Evolutionary conservation across 2,113 vertebrate genomes (phyloP).

Genomic region (Mandrillus leucophaeus): DNA sequence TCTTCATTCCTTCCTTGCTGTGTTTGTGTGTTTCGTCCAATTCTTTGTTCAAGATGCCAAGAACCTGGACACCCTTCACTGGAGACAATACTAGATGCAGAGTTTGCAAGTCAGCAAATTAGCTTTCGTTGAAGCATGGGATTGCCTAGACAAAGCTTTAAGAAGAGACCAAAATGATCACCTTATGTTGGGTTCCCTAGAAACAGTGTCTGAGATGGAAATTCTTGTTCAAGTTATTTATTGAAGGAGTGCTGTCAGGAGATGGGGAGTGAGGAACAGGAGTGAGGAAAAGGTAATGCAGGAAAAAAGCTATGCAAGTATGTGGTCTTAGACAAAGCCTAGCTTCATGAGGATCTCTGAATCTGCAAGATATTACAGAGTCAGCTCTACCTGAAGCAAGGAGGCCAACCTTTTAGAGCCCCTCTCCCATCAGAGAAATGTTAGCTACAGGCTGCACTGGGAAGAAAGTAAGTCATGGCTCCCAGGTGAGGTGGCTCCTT

Average conservation of each 20-base stretch:
- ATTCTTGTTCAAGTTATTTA: not conserved
- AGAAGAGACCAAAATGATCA: not conserved
- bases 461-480: not conserved
- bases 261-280: not conserved
- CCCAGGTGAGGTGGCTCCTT: not conserved
- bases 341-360: not conserved
- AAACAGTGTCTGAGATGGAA: not conserved
- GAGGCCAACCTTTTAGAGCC: not conserved
- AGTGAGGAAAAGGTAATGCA: no score
- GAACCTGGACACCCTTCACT: no score
- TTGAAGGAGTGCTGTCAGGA: not conserved
- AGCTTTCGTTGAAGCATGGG: not conserved
- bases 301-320: not conserved
- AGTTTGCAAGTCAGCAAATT: not conserved
- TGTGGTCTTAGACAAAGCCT: not conserved
- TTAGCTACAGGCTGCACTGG: not conserved
- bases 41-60: no score
- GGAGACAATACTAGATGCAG: not conserved
- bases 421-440: not conserved
- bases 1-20: no score
- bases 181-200: not conserved
- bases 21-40: no score
- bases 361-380: not conserved
- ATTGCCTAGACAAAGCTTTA: not conserved
- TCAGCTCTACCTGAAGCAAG: not conserved